Conservation (phyloP, 2,797 vertebrate species). For the Ambastaia sidthimunki region DNA sequence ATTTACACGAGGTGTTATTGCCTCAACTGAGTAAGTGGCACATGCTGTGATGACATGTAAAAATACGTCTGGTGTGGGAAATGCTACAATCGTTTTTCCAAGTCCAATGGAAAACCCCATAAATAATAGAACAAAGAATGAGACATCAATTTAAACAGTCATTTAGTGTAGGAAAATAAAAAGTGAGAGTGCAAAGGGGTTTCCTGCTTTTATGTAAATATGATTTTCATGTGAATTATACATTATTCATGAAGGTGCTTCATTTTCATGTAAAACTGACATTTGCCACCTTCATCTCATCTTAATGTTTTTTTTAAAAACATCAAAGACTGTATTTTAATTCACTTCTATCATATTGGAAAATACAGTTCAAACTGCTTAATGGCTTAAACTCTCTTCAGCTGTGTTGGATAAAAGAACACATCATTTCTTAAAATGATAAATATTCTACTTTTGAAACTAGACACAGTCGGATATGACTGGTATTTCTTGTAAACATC, state of each 20-base stretch:
- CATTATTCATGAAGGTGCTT: slow-evolving; percentile 62
- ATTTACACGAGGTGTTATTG: background rate
- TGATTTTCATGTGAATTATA: slow-evolving; percentile 57
- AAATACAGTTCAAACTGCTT: background rate
- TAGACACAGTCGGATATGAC: background rate
- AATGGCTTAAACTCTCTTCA: slow-evolving; percentile 7
- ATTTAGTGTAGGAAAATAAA: slow-evolving; percentile 38
- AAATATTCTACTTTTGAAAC: background rate
- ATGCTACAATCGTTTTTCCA: background rate
- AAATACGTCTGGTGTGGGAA: slow-evolving; percentile 9
- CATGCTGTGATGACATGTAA: slow-evolving; percentile 21
- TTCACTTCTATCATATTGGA: background rate
- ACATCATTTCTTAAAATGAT: background rate
- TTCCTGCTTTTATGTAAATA: slow-evolving; percentile 58
- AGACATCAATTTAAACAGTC: slow-evolving; percentile 24
- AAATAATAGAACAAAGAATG: slow-evolving; percentile 38
- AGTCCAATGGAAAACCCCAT: slow-evolving; percentile 5
- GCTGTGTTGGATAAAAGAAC: background rate
- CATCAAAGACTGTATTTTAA: slow-evolving; percentile 34
- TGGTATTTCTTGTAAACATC: slow-evolving; percentile 8
- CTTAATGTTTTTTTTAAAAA: slow-evolving; percentile 42
- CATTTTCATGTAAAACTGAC: slow-evolving; percentile 57
- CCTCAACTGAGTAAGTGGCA: background rate
- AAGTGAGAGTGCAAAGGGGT: slow-evolving; percentile 55
- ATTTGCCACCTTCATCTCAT: slow-evolving; percentile 14